Evolutionary conservation across 1,140 invertebrate genomes (phyloP).

Genomic region (Batillaria attramentaria): DNA sequence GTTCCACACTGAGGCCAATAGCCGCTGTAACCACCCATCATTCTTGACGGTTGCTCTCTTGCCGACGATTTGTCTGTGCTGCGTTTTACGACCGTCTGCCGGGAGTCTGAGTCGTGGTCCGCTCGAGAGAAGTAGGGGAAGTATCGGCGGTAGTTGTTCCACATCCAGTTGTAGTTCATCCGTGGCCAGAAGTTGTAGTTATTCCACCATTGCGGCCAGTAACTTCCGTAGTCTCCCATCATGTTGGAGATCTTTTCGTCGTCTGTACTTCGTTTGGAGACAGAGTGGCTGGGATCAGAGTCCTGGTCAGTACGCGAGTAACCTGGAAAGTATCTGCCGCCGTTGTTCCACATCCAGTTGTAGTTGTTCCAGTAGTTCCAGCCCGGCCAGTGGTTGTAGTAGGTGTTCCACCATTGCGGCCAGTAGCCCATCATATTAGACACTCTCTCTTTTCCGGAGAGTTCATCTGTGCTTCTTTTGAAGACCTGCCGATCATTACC

Average conservation of each 20-base stretch:
- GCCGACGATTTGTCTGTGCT: neutral
- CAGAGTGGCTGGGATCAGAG: neutral
- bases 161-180: slow-evolving; percentile 11
- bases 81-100: neutral
- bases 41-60: slow-evolving; percentile 8
- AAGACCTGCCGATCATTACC: neutral
- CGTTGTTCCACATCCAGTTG: neutral
- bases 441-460: neutral
- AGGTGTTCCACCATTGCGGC: slow-evolving; percentile 14
- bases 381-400: neutral
- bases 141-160: neutral
- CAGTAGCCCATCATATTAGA: slow-evolving; percentile 19
- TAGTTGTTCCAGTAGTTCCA: slow-evolving; percentile 5
- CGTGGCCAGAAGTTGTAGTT: neutral
- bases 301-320: too few relatives aligned
- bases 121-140: neutral
- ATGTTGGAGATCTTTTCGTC: neutral
- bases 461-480: neutral
- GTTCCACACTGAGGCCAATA: slow-evolving; percentile 19
- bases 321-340: too few relatives aligned
- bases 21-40: slow-evolving; percentile 10
- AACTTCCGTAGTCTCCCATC: neutral
- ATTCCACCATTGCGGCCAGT: slow-evolving; percentile 13
- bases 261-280: slow-evolving; percentile 4
- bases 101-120: neutral